Evolutionary conservation across 2,888 invertebrate species (phyloP), one percentile per base, ranked within the genome.

Genomic region (Hetaerina titia): DNA sequence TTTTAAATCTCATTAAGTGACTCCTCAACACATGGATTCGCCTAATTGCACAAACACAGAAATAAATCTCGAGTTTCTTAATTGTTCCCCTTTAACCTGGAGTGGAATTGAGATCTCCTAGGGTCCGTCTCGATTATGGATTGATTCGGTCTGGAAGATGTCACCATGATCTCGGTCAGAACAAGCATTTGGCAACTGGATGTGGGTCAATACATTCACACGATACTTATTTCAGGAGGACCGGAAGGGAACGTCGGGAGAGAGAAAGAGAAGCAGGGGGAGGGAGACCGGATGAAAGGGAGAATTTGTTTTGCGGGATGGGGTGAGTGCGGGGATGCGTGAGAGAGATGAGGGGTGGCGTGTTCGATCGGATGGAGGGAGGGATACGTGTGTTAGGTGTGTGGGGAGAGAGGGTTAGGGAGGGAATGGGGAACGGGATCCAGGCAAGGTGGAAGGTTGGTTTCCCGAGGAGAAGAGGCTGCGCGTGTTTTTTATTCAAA

Each of bases 401-500:
- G 15, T 15, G 13, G 81, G n/a, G 22, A n/a, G 31, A 69, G n/a
- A 69, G 13, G 74, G 74, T 45, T 25, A 74, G 74, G 69, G 81
- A 81, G 31, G 81, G 81, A 81, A 15, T 6, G 31, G 31, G 81
- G 81, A 15, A 15, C 81, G 81, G 69, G 25, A 25, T 74, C 13
- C 31, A 22, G 31, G 8, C 81, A 13, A 31, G 31, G n/a, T 11
- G 7, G n/a, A n/a, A n/a, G n/a, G 69, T n/a, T 69, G 69, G n/a
- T 5, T 69, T n/a, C n/a, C 69, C n/a, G 69, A n/a, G 69, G 69
- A 22, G 4, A 31, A 81, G 81, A 31, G 31, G 31, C 81, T 31
- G 31, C 22, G 31, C 81, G 81, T 31, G 89, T 57, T 89, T 89
- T 89, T 89, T 89, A 89, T 89, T 89, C 89, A 89, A 89, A 89